Evolutionary conservation across 2,888 invertebrate genomes (phyloP).

Genomic region (Apamea sordens): DNA sequence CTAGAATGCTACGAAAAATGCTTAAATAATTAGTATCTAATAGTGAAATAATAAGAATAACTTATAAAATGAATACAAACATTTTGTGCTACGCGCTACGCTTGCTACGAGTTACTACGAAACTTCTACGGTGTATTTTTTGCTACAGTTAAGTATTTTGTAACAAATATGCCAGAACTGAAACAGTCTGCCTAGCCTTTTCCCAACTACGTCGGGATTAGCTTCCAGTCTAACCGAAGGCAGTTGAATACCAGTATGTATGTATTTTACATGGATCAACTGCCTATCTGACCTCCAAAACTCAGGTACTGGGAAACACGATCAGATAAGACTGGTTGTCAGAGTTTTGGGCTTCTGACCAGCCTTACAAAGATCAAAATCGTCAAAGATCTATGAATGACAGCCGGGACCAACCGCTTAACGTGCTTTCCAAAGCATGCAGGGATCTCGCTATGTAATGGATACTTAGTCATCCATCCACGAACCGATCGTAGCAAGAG

Average conservation of each 20-base stretch:
- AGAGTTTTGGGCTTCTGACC: not conserved
- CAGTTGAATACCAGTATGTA: not conserved
- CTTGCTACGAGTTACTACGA: constrained; percentile 1
- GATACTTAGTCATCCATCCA: not conserved
- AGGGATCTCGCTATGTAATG: not conserved
- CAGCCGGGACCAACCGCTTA: not conserved
- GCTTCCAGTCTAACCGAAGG: not conserved
- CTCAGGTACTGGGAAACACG: not conserved
- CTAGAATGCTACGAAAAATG: not conserved
- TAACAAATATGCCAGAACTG: not conserved
- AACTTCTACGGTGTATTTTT: not conserved
- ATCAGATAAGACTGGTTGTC: not conserved
- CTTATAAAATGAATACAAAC: not conserved
- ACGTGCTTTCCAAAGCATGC: not conserved
- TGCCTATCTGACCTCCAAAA: not conserved
- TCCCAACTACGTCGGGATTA: not conserved
- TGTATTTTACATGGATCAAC: not conserved
- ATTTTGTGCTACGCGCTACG: constrained; percentile 3
- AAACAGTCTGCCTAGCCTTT: not conserved
- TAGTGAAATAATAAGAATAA: not conserved
- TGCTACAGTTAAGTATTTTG: not conserved
- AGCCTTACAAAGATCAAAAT: too few relatives aligned
- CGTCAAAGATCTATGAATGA: too few relatives aligned
- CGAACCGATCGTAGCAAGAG: not conserved
- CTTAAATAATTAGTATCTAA: not conserved